These are phyloP conservation scores for Drosophila barbarae DNA, from an alignment of 2,888 invertebrate species.

Conservation along the genomic window DNA sequence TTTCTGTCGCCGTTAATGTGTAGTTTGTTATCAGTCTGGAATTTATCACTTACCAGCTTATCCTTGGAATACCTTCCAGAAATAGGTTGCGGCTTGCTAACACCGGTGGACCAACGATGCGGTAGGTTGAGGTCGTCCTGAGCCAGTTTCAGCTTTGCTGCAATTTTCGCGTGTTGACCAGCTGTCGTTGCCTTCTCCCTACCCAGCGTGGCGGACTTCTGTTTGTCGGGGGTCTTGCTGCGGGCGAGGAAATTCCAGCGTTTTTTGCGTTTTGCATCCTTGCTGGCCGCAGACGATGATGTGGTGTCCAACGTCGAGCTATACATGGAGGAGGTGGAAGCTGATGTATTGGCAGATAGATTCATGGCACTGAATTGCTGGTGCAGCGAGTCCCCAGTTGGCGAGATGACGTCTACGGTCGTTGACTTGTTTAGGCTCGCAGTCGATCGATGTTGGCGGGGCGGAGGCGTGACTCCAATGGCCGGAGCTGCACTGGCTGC, in stretches of 20 bases:
- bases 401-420: constrained; percentile 62
- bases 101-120: constrained; percentile 87
- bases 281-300: constrained; percentile 74
- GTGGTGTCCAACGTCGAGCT: constrained; percentile 77
- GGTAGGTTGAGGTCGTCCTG: constrained; percentile 81
- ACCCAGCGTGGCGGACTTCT: constrained; percentile 86
- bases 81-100: constrained; percentile 85
- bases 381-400: constrained; percentile 61
- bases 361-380: constrained; percentile 77
- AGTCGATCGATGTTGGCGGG: constrained; percentile 72
- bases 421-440: constrained; percentile 67
- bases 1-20: no score
- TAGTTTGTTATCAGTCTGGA: neutral
- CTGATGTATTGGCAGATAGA: constrained; percentile 69
- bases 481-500: constrained; percentile 75
- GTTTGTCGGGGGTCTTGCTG: constrained; percentile 81
- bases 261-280: constrained; percentile 83
- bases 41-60: constrained; percentile 84
- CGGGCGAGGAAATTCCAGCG: constrained; percentile 86
- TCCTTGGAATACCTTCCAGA: constrained; percentile 89
- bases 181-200: constrained; percentile 81
- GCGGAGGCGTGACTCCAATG: constrained; percentile 68
- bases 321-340: constrained; percentile 77
- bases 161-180: constrained; percentile 72
- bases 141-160: constrained; percentile 74